Base-by-base conservation (phyloP, 2,888 invertebrate species). In the Crossocerus cetratus region DNA sequence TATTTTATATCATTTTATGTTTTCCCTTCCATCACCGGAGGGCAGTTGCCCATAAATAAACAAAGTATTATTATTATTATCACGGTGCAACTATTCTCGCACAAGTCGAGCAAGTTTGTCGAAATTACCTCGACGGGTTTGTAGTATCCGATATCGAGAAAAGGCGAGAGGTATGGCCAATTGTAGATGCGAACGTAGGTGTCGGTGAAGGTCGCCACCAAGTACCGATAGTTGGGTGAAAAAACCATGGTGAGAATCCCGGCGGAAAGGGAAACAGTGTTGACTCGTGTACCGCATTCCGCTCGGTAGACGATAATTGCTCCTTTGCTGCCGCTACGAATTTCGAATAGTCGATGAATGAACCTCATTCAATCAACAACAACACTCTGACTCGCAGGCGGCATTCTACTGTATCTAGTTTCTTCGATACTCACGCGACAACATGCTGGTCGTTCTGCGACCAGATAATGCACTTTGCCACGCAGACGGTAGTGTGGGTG, bases 141-240 rank as follows among this genome's bases (percentile, higher is more conserved):
- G 62, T 55, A 78, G 66, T 83, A 85, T 5, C 43, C 55, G 13
- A 86, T 72, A 14, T 82, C 72, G 42, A 83, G 61, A 44, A 42
- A 64, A 3, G 59, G 56, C 1, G 14, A 4, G 4, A 83, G 13
- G 2, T 16, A 43, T 5, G 85, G 83, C 80, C 84, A 86, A 2
- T 21, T 13, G 57, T 67, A 76, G n/a, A 87, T 61, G 1, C 72
- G 78, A 2, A 86, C 76, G 0, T 45, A 22, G 53, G 55, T 73
- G 32, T 86, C 82, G 0, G 42, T 0, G 2, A 70, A 64, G 1
- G 80, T 75, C 3, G 77, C 60, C 2, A 76, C 84, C 16, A 87
- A 54, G 44, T 84, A 85, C 32, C 76, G 79, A 70, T 83, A 82
- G 44, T 82, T 80, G 1, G 81, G 70, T 2, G 88, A 88, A 23